Evolutionary conservation across 2,113 vertebrate species (phyloP).

Genomic region (Pterocles gutturalis): DNA sequence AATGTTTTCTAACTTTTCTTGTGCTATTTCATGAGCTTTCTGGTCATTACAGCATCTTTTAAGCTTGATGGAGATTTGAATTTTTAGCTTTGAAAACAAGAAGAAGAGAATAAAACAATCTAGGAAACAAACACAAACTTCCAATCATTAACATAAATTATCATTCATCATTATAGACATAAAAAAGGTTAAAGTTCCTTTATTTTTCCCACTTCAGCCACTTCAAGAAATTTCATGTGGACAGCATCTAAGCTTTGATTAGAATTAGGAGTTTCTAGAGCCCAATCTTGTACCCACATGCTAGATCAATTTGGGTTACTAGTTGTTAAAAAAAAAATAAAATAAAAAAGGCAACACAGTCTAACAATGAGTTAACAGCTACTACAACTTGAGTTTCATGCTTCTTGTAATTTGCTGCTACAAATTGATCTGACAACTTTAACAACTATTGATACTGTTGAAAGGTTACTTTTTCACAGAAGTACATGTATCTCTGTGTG

Average conservation of each 20-base stretch:
- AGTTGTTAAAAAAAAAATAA: background rate
- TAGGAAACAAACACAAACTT: background rate
- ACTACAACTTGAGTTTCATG: background rate
- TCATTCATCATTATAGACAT: background rate
- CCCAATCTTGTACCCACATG: background rate
- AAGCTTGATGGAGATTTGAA: background rate
- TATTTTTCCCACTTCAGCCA: background rate
- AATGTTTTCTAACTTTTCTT: background rate
- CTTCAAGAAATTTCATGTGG: background rate
- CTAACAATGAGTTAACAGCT: background rate
- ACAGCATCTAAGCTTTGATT: background rate
- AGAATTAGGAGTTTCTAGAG: background rate
- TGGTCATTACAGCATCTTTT: background rate
- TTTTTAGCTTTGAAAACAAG: background rate
- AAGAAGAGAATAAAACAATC: background rate
- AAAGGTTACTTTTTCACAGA: background rate
- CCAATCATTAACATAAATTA: background rate
- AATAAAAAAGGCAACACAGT: background rate
- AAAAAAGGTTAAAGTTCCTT: background rate
- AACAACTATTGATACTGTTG: background rate
- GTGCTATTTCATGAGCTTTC: background rate
- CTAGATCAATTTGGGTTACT: background rate
- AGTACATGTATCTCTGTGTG: background rate
- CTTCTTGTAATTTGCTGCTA: background rate
- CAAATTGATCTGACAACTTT: conserved; percentile 21